phyloP scores from a whole-genome alignment of 2,888 invertebrate genomes.

The Ectropis crepuscularia region DNA sequence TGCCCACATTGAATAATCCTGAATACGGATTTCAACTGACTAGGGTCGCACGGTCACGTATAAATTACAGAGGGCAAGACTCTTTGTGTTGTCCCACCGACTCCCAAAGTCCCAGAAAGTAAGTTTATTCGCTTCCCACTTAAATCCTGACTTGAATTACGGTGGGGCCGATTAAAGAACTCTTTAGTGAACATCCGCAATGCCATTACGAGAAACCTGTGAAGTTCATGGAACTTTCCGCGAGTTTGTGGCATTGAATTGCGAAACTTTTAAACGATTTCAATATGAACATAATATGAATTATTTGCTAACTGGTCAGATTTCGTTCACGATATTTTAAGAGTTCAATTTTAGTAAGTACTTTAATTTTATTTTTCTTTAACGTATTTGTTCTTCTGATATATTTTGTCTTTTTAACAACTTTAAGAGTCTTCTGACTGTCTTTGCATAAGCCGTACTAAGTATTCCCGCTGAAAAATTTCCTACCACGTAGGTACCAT shows the following conservation, averaged over 20 bases:
- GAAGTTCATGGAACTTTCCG: constrained; percentile 44
- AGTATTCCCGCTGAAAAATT: background rate
- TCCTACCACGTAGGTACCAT: background rate
- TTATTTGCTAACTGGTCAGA: constrained; percentile 19
- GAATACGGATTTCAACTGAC: constrained; percentile 39
- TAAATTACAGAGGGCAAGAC: constrained; percentile 78
- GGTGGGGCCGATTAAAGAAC: constrained; percentile 67
- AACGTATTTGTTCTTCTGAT: background rate
- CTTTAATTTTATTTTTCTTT: background rate
- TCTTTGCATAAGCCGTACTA: too few species aligned
- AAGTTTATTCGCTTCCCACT: constrained; percentile 73
- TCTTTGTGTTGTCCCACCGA: constrained; percentile 77
- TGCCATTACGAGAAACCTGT: constrained; percentile 53
- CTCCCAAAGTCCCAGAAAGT: constrained; percentile 49
- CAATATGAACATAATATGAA: constrained; percentile 22
- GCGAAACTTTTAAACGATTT: constrained; percentile 31
- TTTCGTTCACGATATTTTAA: constrained; percentile 6
- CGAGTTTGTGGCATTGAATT: constrained; percentile 35
- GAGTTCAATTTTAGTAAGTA: background rate
- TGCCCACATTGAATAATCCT: background rate
- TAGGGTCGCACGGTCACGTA: constrained; percentile 74
- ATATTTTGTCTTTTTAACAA: background rate
- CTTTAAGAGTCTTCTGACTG: too few species aligned
- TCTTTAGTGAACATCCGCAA: constrained; percentile 60
- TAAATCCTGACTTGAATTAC: constrained; percentile 81